phyloP scores from a whole-genome alignment of 2,888 invertebrate genomes.

The Erebia ligea region DNA sequence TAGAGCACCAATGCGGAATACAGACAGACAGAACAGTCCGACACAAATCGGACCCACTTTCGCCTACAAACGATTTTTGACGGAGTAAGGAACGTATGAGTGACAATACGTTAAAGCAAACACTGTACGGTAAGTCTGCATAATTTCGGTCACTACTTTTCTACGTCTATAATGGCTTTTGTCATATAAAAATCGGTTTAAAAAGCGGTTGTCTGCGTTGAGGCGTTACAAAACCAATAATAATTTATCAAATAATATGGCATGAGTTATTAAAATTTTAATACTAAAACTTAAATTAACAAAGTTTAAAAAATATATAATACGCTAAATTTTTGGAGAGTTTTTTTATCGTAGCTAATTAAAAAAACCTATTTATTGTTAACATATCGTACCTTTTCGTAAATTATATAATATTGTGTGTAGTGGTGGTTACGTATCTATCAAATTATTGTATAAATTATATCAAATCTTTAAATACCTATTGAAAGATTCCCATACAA shows the following conservation, averaged over 20 bases:
- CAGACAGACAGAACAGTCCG: no score
- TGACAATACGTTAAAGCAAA: not conserved
- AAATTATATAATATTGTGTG: slow-evolving; percentile 24
- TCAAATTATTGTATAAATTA: slow-evolving; percentile 12
- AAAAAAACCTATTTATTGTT: slow-evolving; percentile 34
- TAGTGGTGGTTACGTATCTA: slow-evolving; percentile 5
- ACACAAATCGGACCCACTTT: no score
- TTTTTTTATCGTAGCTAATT: slow-evolving; percentile 35
- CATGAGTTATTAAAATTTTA: slow-evolving; percentile 20
- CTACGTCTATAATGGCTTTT: not conserved
- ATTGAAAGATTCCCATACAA: slow-evolving; percentile 40
- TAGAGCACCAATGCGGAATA: no score
- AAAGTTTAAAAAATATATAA: slow-evolving; percentile 20
- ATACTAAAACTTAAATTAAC: slow-evolving; percentile 27
- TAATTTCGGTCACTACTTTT: not conserved
- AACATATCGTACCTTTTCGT: slow-evolving; percentile 36
- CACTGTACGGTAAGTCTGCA: not conserved
- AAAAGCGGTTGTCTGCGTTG: not conserved
- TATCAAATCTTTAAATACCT: not conserved
- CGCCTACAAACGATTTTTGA: no score
- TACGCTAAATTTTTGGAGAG: slow-evolving; percentile 32
- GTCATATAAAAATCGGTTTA: not conserved
- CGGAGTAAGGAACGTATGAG: no score
- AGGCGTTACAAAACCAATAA: not conserved
- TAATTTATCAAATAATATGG: not conserved